Percentiles rank a stretch among this genome's conserved stretches.
Evolutionary conservation across 2,797 vertebrate species (phyloP).

Genomic region (Intellagama lesueurii): DNA sequence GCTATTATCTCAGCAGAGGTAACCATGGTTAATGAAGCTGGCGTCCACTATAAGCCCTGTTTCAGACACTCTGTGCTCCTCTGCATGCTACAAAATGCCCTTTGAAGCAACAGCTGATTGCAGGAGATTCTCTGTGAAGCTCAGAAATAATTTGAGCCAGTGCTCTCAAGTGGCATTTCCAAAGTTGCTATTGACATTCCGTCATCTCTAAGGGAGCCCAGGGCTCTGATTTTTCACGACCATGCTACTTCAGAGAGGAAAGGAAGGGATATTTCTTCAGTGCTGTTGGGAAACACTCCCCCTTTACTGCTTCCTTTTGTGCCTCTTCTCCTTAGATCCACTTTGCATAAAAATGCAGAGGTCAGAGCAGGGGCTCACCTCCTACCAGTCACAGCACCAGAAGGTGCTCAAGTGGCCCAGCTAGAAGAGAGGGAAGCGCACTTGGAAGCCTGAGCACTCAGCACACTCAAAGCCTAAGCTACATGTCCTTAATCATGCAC

Average conservation of each 20-base stretch:
- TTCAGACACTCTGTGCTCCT: not conserved
- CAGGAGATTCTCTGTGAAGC: not conserved
- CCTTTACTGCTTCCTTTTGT: not conserved
- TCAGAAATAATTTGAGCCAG: not conserved
- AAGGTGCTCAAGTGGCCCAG: not conserved
- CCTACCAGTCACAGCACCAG: not conserved
- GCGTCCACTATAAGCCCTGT: accelerated
- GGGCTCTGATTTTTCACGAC: not conserved
- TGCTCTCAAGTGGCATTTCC: not conserved
- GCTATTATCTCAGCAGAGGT: not conserved
- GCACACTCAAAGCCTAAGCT: not conserved
- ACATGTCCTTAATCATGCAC: not conserved
- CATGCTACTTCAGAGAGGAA: not conserved
- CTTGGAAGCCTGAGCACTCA: not conserved
- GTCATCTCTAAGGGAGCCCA: not conserved
- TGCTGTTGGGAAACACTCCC: not conserved
- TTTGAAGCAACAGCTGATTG: accelerated
- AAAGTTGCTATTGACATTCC: not conserved
- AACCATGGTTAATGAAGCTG: constrained; percentile 16
- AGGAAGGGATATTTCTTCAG: not conserved
- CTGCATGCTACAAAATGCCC: not conserved
- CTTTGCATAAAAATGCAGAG: constrained; percentile 22
- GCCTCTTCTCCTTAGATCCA: not conserved
- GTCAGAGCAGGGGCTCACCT: constrained; percentile 4
- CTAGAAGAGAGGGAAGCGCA: not conserved